Evolutionary conservation across 2,797 vertebrate genomes (phyloP).

Genomic region (Notamacropus eugenii): DNA sequence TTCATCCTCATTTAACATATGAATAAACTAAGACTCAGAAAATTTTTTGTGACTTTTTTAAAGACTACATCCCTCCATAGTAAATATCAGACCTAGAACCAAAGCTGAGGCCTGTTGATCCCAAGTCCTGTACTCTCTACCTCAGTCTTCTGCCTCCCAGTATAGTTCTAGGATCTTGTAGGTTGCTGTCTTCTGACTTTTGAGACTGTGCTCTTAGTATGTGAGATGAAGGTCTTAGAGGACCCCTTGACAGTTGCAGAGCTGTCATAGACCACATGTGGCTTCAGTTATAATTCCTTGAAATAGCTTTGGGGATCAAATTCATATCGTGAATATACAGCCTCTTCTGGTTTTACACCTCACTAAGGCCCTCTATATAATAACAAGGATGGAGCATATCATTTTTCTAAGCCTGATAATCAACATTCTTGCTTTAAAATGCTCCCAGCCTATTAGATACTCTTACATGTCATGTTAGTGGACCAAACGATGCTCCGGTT

Average conservation of each 20-base stretch:
- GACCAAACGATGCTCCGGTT: accelerated
- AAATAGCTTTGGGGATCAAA: background rate
- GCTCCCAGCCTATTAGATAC: background rate
- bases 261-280: background rate
- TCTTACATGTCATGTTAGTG: accelerated
- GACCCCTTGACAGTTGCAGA: background rate
- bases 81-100: background rate
- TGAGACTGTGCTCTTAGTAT: background rate
- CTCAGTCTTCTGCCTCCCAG: background rate
- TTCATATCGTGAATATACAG: background rate
- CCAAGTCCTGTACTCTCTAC: background rate
- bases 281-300: background rate
- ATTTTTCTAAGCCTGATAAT: background rate
- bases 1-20: background rate
- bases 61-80: background rate
- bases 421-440: background rate
- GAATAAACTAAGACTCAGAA: background rate
- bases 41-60: background rate
- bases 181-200: background rate
- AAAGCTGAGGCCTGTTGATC: background rate
- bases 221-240: background rate
- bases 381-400: background rate
- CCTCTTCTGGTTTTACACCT: background rate
- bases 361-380: background rate
- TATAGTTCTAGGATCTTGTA: background rate